Evolutionary conservation across 2,888 invertebrate genomes (phyloP), one percentile per base, ranked within the genome.

Genomic region (Antitype chi): DNA sequence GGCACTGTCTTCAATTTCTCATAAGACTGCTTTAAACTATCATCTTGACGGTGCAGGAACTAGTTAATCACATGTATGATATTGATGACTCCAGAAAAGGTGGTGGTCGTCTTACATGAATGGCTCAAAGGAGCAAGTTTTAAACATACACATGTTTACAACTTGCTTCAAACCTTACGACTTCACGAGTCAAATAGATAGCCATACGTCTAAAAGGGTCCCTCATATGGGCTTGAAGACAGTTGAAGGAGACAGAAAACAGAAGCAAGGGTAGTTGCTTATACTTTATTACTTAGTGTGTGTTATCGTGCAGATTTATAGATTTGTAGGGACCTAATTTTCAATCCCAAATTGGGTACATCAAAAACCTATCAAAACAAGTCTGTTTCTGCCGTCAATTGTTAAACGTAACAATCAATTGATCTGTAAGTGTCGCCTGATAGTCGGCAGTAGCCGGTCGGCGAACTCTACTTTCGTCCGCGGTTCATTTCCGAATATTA

Each of bases 401-500:
- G 85, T 87, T 87, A 89, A 90, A 88, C 89, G 89, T 85, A 85
- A 85, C 87, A 89, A 90, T 90, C 91, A 91, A 92, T 91, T 92
- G 92, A 89, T 91, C 87, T 87, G 82, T 89, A 88, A 91, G 90
- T 89, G 88, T 85, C 84, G 84, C 69, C 57, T 77, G 81, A 84
- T 82, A 77, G 81, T 78, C 73, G 80, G 78, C 64, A 64, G 70
- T 68, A 74, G 77, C 87, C 87, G 88, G 88, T 87, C 88, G 85
- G 74, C 79, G 88, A 88, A 85, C 87, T 84, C 87, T 32, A 47
- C 89, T 92, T 92, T 93, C 90, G 88, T 91, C 90, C 87, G 87
- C 88, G 90, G 89, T 93, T 91, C 91, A 91, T 90, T 93, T 91
- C 89, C 90, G 88, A 93, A 91, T 90, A 88, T 85, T 90, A 90